phyloP scores from a whole-genome alignment of 2,113 vertebrate species.

The Scophthalmus maximus region DNA sequence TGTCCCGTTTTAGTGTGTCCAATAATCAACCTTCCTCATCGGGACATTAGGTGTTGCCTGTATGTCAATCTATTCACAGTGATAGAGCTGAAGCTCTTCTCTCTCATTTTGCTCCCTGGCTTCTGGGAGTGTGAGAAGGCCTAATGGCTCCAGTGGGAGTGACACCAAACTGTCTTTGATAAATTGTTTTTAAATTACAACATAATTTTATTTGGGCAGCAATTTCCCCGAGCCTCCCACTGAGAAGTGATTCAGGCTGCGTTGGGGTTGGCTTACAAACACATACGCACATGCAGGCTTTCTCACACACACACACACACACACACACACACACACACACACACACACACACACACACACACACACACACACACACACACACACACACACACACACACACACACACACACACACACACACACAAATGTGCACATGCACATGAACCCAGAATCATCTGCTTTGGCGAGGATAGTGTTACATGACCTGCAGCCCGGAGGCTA shows the following conservation, averaged over 20 bases:
- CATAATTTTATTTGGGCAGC: conserved; percentile 84
- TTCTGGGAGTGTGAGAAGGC: conserved; percentile 69
- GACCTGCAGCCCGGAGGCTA: conserved; percentile 82
- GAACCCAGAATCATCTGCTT: conserved; percentile 64
- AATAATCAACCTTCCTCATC: conserved; percentile 2
- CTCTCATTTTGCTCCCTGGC: conserved; percentile 34
- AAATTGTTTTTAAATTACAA: conserved; percentile 89
- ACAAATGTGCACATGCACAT: conserved; percentile 50
- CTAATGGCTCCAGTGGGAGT: conserved; percentile 81
- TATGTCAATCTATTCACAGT: background rate
- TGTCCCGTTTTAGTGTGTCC: too few relatives aligned
- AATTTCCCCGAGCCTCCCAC: conserved; percentile 84
- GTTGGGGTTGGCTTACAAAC: conserved; percentile 69
- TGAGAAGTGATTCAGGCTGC: conserved; percentile 75
- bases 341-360: conserved; percentile 34
- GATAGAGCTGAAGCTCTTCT: background rate
- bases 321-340: conserved; percentile 48
- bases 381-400: conserved; percentile 40
- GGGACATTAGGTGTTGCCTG: background rate
- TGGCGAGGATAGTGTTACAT: conserved; percentile 83
- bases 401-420: conserved; percentile 44
- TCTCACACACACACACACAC: conserved; percentile 30
- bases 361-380: conserved; percentile 52
- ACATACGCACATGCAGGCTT: conserved; percentile 38
- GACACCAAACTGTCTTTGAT: conserved; percentile 85